These are phyloP conservation scores for Artibeus lituratus DNA, from an alignment of 2,797 vertebrate genomes.

Conservation along the genomic window DNA sequence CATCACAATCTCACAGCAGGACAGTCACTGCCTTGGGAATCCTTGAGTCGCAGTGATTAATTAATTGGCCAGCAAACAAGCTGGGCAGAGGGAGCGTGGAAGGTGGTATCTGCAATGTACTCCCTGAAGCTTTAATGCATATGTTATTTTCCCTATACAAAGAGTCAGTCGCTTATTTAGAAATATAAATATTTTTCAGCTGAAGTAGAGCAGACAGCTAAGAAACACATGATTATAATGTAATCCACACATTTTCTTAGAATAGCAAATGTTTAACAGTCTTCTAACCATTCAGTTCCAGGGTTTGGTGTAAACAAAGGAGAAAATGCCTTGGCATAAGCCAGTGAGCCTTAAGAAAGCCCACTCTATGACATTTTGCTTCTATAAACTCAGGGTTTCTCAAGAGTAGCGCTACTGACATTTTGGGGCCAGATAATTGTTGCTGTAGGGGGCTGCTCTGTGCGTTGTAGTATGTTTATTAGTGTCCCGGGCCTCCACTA, in stretches of 20 bases:
- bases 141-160: slow-evolving; percentile 67
- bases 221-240: slow-evolving; percentile 68
- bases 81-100: slow-evolving; percentile 41
- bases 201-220: slow-evolving; percentile 56
- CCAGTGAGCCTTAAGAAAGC: neutral
- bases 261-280: slow-evolving; percentile 65
- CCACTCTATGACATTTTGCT: neutral
- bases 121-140: slow-evolving; percentile 50
- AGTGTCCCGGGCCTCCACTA: neutral
- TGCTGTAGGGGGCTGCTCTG: neutral
- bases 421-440: neutral
- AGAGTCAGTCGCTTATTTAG: slow-evolving; percentile 65
- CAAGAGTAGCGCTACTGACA: neutral
- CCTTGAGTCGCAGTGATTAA: neutral
- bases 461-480: neutral
- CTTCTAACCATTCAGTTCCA: slow-evolving; percentile 50
- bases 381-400: neutral
- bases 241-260: slow-evolving; percentile 70
- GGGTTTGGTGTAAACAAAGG: slow-evolving; percentile 1
- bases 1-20: neutral
- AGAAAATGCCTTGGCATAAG: slow-evolving; percentile 18
- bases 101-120: slow-evolving; percentile 9
- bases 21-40: slow-evolving; percentile 21
- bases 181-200: slow-evolving; percentile 71
- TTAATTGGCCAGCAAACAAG: slow-evolving; percentile 26